Conservation (phyloP, 2,888 invertebrate genomes). For the Ctena decussata region DNA sequence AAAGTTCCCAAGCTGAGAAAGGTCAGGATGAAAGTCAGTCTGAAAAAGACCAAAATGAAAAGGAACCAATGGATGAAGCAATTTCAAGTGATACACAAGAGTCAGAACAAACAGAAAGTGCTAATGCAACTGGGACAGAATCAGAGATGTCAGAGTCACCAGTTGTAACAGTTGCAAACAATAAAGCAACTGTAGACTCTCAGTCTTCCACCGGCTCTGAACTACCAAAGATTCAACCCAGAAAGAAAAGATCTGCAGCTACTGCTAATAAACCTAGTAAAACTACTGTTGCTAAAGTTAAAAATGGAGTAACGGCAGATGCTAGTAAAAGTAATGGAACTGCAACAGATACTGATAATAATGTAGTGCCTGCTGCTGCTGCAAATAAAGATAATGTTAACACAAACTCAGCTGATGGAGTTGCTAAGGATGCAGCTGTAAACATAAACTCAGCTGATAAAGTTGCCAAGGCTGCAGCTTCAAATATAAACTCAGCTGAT, state of each 20-base stretch:
- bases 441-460: no score
- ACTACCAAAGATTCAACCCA: not conserved
- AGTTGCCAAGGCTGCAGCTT: no score
- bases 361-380: not conserved
- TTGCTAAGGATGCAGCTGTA: no score
- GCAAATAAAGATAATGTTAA: not conserved
- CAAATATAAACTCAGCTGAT: not conserved
- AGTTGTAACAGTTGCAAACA: not conserved
- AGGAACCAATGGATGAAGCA: slow-evolving; percentile 35
- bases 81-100: slow-evolving; percentile 2
- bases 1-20: not conserved
- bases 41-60: slow-evolving; percentile 43
- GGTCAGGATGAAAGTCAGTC: not conserved
- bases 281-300: not conserved
- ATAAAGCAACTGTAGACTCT: not conserved
- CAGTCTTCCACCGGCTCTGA: not conserved
- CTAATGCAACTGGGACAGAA: slow-evolving; percentile 41
- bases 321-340: not conserved
- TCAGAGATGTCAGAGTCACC: not conserved
- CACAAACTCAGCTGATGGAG: no score
- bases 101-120: slow-evolving; percentile 23
- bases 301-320: not conserved
- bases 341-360: not conserved
- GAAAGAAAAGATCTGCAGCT: not conserved
- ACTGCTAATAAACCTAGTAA: not conserved